Evolutionary conservation across 2,797 vertebrate species (phyloP).

Genomic region (Myotis findleyi): DNA sequence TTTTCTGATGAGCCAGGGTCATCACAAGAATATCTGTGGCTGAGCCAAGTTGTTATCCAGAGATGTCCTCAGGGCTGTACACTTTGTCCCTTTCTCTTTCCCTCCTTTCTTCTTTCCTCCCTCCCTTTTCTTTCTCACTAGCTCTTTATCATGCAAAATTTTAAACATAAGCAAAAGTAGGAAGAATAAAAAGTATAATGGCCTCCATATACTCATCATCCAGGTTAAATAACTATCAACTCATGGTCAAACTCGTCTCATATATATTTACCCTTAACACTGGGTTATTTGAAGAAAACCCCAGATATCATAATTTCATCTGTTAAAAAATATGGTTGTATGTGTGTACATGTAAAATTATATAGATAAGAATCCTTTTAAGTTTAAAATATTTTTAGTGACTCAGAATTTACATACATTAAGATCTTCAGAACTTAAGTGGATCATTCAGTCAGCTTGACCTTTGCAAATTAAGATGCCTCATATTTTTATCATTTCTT

Average conservation of each 20-base stretch:
- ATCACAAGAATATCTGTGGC: neutral
- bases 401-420: neutral
- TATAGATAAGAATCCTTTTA: neutral
- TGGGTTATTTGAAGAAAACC: constrained; percentile 38
- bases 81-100: neutral
- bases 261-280: neutral
- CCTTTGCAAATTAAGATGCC: neutral
- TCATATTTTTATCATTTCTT: neutral
- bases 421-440: neutral
- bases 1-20: neutral
- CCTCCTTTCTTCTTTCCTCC: neutral
- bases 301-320: neutral
- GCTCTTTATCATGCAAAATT: neutral
- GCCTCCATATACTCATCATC: neutral
- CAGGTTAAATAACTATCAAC: neutral
- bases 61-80: neutral
- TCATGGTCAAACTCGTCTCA: neutral
- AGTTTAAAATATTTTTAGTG: neutral
- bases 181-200: neutral
- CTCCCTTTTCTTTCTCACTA: neutral
- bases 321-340: neutral
- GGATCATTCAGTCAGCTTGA: neutral
- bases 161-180: neutral
- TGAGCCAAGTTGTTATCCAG: neutral
- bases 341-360: neutral